Conservation (phyloP, 2,888 invertebrate genomes). For the Ganaspis brasiliensis region DNA sequence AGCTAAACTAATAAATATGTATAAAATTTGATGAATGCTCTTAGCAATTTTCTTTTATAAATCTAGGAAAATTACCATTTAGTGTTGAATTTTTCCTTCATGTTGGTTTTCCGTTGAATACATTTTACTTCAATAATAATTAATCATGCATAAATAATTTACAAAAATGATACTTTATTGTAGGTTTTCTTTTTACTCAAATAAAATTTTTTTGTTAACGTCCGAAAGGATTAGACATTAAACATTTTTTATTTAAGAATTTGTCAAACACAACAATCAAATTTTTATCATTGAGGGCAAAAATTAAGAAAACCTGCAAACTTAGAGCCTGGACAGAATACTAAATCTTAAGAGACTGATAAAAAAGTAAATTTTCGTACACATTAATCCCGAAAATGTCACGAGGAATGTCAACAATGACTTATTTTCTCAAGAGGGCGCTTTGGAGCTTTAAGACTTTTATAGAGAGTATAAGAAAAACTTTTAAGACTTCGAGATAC, state of each 20-base stretch:
- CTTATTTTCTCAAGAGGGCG: constrained; percentile 23
- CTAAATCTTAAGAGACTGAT: constrained; percentile 18
- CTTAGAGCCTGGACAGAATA: not conserved
- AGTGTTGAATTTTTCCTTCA: too few species aligned
- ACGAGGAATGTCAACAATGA: constrained; percentile 26
- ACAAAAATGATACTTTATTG: too few species aligned
- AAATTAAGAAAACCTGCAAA: not conserved
- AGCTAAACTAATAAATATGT: not conserved
- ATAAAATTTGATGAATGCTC: not conserved
- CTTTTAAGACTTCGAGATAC: constrained; percentile 8
- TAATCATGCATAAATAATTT: too few species aligned
- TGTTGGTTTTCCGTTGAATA: too few species aligned
- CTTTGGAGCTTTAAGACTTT: constrained; percentile 10
- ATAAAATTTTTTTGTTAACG: too few species aligned
- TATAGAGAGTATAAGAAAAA: constrained; percentile 19
- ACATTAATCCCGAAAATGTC: constrained; percentile 31
- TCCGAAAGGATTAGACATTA: too few species aligned
- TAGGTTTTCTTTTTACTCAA: too few species aligned
- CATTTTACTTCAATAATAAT: too few species aligned
- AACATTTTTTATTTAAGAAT: too few species aligned
- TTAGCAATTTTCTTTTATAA: not conserved
- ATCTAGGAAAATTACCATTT: not conserved
- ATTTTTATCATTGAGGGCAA: not conserved
- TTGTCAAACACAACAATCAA: too few species aligned
- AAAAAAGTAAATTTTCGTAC: constrained; percentile 8